Percentiles rank a stretch among this genome's conserved stretches.
Conservation (phyloP, 2,888 invertebrate genomes). For the Rosalia funebris region DNA sequence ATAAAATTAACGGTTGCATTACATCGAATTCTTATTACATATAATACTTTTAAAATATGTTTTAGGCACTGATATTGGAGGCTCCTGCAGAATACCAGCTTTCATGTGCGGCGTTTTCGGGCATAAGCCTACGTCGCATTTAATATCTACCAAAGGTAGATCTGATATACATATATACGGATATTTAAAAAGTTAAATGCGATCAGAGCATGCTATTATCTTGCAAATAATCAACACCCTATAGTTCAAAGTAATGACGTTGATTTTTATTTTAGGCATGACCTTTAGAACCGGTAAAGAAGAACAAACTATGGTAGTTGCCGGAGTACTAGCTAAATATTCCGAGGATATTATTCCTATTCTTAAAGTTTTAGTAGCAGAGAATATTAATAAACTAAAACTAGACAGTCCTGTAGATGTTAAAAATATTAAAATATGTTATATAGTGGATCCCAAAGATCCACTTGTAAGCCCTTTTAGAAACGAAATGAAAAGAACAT, state of each 20-base stretch:
- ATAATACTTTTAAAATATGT: slow-evolving; percentile 15
- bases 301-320: slow-evolving; percentile 80
- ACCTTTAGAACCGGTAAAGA: slow-evolving; percentile 76
- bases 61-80: slow-evolving; percentile 91
- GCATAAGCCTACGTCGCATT: slow-evolving; percentile 75
- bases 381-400: slow-evolving; percentile 67
- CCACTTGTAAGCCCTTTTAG: slow-evolving; percentile 77
- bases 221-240: too few relatives aligned
- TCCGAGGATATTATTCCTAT: slow-evolving; percentile 83
- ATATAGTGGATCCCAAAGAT: slow-evolving; percentile 80
- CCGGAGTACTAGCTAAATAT: slow-evolving; percentile 84
- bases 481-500: slow-evolving; percentile 68
- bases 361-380: slow-evolving; percentile 72
- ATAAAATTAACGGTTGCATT: not conserved
- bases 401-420: slow-evolving; percentile 73
- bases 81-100: slow-evolving; percentile 92
- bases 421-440: slow-evolving; percentile 77
- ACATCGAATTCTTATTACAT: not conserved
- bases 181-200: too few relatives aligned
- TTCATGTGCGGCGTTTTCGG: slow-evolving; percentile 92
- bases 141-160: slow-evolving; percentile 63
- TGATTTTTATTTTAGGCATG: slow-evolving; percentile 63
- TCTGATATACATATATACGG: too few relatives aligned
- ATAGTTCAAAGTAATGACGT: not conserved
- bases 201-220: not conserved